Base-by-base conservation (phyloP, 2,888 invertebrate species). In the Lasioglossum marginatum region DNA sequence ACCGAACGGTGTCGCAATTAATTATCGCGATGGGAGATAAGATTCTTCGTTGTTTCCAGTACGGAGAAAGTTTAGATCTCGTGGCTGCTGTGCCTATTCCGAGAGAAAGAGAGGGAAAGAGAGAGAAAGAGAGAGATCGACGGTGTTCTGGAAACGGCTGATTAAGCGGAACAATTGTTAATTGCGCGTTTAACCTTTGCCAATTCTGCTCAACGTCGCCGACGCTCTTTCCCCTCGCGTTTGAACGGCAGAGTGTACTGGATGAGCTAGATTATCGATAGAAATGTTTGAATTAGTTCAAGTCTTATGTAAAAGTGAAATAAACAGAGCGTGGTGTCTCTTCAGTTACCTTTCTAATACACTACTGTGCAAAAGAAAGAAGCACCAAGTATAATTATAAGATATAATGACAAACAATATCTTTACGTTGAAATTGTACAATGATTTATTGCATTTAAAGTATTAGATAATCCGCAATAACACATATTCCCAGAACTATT, bases 171-270 rank as follows among this genome's bases (percentile, higher is more conserved):
- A 83, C 78, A 82, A 83, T 84, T 87, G 87, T 89, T 92, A 92
- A 92, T 93, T 90, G 88, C 82, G 73, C 89, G 87, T 85, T 92
- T 92, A 92, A 92, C 90, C 91, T 90, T 87, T 78, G 76, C 84
- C 87, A 90, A 92, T 91, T 88, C 85, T 52, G 12, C 34, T 43
- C 68, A 57, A 73, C 48, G 34, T 43, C 19, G 43, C 23, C 23
- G n/a, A 48, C 31, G 27, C 5, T 34, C 16, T 8, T 23, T 23
- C 72, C 40, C 14, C n/a, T 34, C 60, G 34, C 34, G 23, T 66
- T 66, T 66, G 19, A 66, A 34, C 34, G 34, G 60, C 31, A 0
- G 5, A 34, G 23, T 10, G 19, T 31, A 34, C 31, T 0, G 66
- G 34, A 34, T 34, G 31, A 34, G 66, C 31, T 34, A 19, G 19